Percentiles rank a stretch among this genome's conserved stretches.
These are phyloP conservation scores for Acanthopleura granulata DNA, from an alignment of 2,888 invertebrate species.

Conservation along the genomic window DNA sequence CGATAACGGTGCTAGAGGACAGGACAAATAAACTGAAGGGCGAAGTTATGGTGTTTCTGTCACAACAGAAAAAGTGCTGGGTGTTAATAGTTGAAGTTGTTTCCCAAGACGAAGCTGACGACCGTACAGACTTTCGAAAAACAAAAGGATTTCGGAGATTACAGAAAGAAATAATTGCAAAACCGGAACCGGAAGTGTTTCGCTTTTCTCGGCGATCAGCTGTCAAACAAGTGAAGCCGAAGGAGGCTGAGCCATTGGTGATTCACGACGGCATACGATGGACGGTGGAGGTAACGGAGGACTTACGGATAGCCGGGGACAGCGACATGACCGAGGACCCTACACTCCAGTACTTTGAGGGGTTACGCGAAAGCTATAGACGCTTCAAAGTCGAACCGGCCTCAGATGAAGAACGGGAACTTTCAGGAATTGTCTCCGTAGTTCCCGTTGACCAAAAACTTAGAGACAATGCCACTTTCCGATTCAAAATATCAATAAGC, in stretches of 20 bases:
- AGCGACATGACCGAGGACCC: conserved; percentile 49
- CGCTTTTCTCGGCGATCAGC: conserved; percentile 29
- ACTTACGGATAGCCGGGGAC: conserved; percentile 40
- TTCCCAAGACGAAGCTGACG: conserved; percentile 40
- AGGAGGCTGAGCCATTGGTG: conserved; percentile 41
- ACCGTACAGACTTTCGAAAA: conserved; percentile 31
- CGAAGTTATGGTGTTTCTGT: conserved; percentile 59
- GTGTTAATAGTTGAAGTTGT: conserved; percentile 57
- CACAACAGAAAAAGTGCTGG: conserved; percentile 62
- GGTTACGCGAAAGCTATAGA: conserved; percentile 59
- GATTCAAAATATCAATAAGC: conserved; percentile 51
- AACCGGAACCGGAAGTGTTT: conserved; percentile 17
- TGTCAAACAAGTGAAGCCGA: conserved; percentile 24
- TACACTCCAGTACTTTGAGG: conserved; percentile 50
- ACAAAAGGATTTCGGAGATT: conserved; percentile 13
- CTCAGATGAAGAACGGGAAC: conserved; percentile 43
- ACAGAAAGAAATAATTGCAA: neutral
- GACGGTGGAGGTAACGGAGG: conserved; percentile 46
- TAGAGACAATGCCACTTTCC: conserved; percentile 29
- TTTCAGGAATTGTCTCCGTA: conserved; percentile 48
- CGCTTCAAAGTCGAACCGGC: conserved; percentile 60
- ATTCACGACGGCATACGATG: conserved; percentile 55
- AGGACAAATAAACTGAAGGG: conserved; percentile 49
- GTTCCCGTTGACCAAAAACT: conserved; percentile 37
- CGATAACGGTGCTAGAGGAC: conserved; percentile 50